Percentiles rank a stretch among this genome's conserved stretches.
Evolutionary conservation across 2,113 vertebrate species (phyloP).

Genomic region (Ophthalmolycus amberensis): DNA sequence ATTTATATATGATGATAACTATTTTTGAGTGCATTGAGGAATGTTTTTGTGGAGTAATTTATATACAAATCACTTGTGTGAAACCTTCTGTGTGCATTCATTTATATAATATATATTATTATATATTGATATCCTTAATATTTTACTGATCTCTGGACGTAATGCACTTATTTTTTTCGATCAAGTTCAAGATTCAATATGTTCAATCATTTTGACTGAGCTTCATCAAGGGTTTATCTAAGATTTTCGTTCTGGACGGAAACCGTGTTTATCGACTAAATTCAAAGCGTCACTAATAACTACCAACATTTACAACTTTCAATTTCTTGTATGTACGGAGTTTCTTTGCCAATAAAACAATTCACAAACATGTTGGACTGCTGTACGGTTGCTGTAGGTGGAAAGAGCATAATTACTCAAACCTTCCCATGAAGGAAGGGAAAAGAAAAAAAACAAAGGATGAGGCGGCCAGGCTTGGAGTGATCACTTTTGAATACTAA

Average conservation of each 20-base stretch:
- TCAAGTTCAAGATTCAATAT: too few relatives aligned
- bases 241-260: neutral
- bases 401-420: neutral
- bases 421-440: neutral
- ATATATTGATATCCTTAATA: neutral
- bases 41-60: too few relatives aligned
- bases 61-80: neutral
- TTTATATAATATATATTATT: neutral
- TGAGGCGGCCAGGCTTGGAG: neutral
- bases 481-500: constrained; percentile 18
- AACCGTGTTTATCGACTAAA: neutral
- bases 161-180: too few relatives aligned
- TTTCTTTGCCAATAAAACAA: neutral
- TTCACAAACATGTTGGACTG: neutral
- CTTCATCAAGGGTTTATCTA: neutral
- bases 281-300: neutral
- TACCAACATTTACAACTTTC: neutral
- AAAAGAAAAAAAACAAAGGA: neutral
- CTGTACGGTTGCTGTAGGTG: neutral
- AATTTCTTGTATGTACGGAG: neutral
- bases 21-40: neutral
- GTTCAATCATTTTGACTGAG: neutral
- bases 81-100: neutral
- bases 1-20: neutral
- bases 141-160: neutral